These are phyloP conservation scores for Prosapia bicincta DNA, from an alignment of 2,888 invertebrate species.

Conservation along the genomic window DNA sequence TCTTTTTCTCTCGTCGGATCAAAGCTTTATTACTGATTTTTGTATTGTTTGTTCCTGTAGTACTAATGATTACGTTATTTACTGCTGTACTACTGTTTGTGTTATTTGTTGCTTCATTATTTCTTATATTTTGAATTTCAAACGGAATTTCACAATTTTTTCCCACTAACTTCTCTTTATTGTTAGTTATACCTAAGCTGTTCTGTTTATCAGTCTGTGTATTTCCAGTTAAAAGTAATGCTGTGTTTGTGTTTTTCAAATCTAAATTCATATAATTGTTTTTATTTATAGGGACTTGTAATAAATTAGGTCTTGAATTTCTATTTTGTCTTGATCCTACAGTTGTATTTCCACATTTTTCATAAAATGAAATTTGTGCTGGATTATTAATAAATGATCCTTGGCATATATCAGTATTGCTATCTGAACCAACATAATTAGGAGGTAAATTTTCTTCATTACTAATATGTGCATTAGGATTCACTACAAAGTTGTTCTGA, in stretches of 20 bases:
- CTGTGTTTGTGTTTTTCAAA: not conserved
- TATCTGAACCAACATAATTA: not conserved
- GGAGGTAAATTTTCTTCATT: not conserved
- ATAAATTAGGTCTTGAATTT: constrained; percentile 7
- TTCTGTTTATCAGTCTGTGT: no score
- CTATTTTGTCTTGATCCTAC: not conserved
- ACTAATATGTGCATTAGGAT: not conserved
- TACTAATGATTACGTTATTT: not conserved
- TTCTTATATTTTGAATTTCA: not conserved
- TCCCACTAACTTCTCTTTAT: not conserved
- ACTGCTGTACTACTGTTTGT: not conserved
- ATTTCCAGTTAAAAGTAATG: no score
- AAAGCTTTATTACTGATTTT: no score
- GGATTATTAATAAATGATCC: no score
- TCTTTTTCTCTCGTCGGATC: not conserved
- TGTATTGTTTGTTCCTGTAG: no score
- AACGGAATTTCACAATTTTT: not conserved
- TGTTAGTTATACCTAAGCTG: not conserved
- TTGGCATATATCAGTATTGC: not conserved
- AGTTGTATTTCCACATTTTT: not conserved
- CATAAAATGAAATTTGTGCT: no score
- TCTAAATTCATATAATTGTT: not conserved
- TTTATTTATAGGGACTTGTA: constrained; percentile 1
- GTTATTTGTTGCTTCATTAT: not conserved
- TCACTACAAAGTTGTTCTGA: not conserved